phyloP scores from a whole-genome alignment of 1,140 invertebrate genomes.

The Heliconius hewitsoni region DNA sequence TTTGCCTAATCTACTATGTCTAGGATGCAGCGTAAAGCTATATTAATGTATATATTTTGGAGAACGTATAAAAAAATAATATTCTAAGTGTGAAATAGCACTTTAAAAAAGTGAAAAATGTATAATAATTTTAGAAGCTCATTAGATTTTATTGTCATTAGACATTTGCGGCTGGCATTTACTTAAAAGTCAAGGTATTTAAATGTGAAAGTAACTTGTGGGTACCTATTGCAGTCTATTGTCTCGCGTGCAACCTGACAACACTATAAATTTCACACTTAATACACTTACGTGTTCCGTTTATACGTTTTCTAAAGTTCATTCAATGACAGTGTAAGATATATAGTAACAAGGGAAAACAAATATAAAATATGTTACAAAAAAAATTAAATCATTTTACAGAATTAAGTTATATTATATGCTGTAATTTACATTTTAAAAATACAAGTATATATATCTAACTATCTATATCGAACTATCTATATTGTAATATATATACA shows the following conservation, averaged over 20 bases:
- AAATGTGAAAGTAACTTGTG: constrained; percentile 39
- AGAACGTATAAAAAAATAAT: no score
- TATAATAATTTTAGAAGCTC: background rate
- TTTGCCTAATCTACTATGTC: no score
- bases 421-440: background rate
- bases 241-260: constrained; percentile 38
- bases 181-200: constrained; percentile 37
- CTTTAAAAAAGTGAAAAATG: background rate
- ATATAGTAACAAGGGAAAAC: constrained; percentile 20
- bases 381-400: background rate
- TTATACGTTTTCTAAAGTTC: constrained; percentile 39
- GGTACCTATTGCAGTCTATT: constrained; percentile 26
- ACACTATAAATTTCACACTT: constrained; percentile 47
- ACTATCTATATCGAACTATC: no score
- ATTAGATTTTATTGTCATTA: background rate
- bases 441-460: background rate
- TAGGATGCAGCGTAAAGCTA: no score
- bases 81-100: no score
- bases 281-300: constrained; percentile 44
- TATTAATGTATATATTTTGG: no score
- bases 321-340: constrained; percentile 28
- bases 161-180: constrained; percentile 31
- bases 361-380: constrained; percentile 17
- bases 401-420: background rate
- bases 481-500: no score